Conservation (phyloP, 2,113 vertebrate genomes). For the Anoplopoma fimbria region DNA sequence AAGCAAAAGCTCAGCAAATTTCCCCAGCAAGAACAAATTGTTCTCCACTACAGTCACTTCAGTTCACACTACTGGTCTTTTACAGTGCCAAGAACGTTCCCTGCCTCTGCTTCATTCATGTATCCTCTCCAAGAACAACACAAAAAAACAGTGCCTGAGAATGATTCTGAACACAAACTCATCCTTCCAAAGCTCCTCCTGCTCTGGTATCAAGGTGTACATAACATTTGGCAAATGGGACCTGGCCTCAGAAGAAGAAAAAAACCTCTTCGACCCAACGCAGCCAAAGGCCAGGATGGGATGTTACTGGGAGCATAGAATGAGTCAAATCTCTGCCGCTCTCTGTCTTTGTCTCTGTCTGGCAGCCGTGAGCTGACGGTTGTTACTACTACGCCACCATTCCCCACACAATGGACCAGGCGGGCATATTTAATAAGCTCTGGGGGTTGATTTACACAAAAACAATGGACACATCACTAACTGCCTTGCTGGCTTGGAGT, state of each 20-base stretch:
- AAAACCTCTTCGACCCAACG: no score
- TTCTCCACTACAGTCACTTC: not conserved
- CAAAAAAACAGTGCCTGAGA: not conserved
- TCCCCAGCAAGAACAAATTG: not conserved
- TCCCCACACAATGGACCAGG: constrained; percentile 47
- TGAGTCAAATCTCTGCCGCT: not conserved
- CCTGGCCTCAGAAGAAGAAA: not conserved
- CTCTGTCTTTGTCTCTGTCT: constrained; percentile 32
- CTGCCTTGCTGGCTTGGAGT: constrained; percentile 37
- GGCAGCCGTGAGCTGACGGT: constrained; percentile 27
- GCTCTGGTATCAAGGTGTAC: not conserved
- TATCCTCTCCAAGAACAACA: not conserved
- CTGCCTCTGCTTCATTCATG: not conserved
- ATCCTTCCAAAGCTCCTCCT: not conserved
- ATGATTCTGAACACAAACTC: not conserved
- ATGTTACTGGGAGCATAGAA: constrained; percentile 1
- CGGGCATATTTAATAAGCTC: constrained; percentile 61
- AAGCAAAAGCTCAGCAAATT: constrained; percentile 24
- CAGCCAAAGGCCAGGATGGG: constrained; percentile 2
- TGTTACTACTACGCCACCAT: constrained; percentile 34
- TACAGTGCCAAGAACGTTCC: not conserved
- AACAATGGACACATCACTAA: constrained; percentile 58
- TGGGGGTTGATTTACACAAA: constrained; percentile 57
- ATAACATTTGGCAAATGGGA: not conserved
- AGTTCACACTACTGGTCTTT: not conserved